These are phyloP conservation scores for Perodicticus potto DNA, from an alignment of 2,797 vertebrate genomes.

Conservation along the genomic window DNA sequence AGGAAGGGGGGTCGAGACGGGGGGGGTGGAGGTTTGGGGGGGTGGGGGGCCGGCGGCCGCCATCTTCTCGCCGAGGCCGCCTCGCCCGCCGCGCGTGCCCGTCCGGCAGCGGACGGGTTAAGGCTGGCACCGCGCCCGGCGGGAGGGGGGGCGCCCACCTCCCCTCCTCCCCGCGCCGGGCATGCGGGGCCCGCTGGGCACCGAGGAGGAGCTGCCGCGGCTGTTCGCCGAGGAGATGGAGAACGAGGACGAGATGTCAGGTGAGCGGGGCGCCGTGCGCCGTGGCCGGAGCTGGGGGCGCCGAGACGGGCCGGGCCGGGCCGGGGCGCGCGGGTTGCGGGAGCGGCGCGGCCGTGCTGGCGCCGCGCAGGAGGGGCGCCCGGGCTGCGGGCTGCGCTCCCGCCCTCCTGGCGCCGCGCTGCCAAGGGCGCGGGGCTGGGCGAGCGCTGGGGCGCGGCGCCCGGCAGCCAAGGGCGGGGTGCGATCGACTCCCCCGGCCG, in stretches of 20 bases:
- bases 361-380: neutral
- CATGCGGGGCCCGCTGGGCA: slow-evolving; percentile 96
- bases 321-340: neutral
- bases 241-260: slow-evolving; percentile 96
- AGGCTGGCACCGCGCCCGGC: slow-evolving; percentile 85
- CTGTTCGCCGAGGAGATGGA: slow-evolving; percentile 92
- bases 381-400: slow-evolving; percentile 36
- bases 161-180: slow-evolving; percentile 86
- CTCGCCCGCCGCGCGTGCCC: slow-evolving; percentile 85
- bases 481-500: neutral
- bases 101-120: slow-evolving; percentile 86
- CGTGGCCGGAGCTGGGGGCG: neutral
- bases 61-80: slow-evolving; percentile 87
- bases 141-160: slow-evolving; percentile 81
- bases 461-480: slow-evolving; percentile 54
- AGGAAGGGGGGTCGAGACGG: slow-evolving; percentile 52
- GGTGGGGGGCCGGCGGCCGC: slow-evolving; percentile 83
- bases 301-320: neutral
- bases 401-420: slow-evolving; percentile 23
- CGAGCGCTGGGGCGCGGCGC: slow-evolving; percentile 41
- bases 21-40: slow-evolving; percentile 51
- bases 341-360: slow-evolving; percentile 54
- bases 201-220: slow-evolving; percentile 93
- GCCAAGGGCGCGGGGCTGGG: slow-evolving; percentile 59
- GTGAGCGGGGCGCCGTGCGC: slow-evolving; percentile 89